Conservation (phyloP, 2,113 vertebrate species). For the Stegostoma tigrinum region DNA sequence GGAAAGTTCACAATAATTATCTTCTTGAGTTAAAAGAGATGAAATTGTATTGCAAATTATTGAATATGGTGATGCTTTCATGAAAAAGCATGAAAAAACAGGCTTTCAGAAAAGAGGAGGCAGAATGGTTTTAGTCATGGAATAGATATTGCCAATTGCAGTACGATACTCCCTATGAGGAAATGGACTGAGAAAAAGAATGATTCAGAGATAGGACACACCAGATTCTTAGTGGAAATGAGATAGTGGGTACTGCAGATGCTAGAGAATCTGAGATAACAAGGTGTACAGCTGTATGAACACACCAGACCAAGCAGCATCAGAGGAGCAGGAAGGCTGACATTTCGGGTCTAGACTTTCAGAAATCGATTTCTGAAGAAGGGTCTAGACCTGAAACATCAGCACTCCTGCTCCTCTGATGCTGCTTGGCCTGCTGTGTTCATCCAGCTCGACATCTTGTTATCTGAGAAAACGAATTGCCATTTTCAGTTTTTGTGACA, state of each 20-base stretch:
- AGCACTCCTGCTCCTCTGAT: too few species aligned
- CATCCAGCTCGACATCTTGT: too few species aligned
- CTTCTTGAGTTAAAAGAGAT: conserved; percentile 6
- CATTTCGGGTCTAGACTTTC: too few species aligned
- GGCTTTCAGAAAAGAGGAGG: background rate
- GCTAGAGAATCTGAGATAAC: too few species aligned
- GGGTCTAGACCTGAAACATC: too few species aligned
- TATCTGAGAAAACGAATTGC: conserved; percentile 6
- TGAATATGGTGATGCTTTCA: background rate
- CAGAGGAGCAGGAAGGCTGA: too few species aligned
- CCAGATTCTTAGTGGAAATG: too few species aligned
- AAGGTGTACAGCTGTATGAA: too few species aligned
- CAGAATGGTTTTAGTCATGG: conserved; percentile 10
- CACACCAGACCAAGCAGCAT: too few species aligned
- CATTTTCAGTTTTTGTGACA: background rate
- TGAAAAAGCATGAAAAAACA: background rate
- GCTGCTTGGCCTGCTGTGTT: too few species aligned
- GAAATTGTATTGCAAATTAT: conserved; percentile 22
- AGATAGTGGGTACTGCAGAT: too few species aligned
- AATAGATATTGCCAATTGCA: conserved; percentile 3
- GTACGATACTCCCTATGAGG: conserved; percentile 14
- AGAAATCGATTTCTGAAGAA: too few species aligned
- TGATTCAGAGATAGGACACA: background rate
- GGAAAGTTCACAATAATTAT: background rate
- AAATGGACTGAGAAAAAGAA: background rate